Evolutionary conservation across 2,797 vertebrate species (phyloP).

Genomic region (Monodelphis domestica): DNA sequence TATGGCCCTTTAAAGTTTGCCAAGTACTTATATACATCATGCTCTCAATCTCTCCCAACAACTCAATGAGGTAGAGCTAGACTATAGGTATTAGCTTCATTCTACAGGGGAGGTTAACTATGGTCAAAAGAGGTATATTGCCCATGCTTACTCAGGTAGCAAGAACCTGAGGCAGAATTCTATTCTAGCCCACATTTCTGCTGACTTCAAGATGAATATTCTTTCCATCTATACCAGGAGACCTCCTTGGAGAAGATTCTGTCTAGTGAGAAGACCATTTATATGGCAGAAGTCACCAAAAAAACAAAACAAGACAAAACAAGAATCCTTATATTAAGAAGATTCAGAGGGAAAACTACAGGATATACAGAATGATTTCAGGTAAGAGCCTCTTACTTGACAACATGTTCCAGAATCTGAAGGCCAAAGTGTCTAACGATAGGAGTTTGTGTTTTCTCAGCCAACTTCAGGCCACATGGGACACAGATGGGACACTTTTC

Average conservation of each 20-base stretch:
- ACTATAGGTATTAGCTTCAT: neutral
- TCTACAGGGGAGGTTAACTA: conserved; percentile 27
- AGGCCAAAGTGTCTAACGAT: conserved; percentile 97
- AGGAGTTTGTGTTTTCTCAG: conserved; percentile 92
- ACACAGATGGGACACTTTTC: conserved; percentile 94
- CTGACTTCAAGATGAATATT: conserved; percentile 8
- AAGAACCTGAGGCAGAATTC: neutral
- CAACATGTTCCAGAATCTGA: conserved; percentile 97
- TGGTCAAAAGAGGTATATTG: conserved; percentile 21
- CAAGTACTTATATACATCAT: neutral
- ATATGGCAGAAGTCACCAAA: conserved; percentile 14
- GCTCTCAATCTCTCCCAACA: neutral
- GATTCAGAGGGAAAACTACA: neutral
- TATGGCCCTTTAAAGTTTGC: neutral
- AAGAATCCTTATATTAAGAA: neutral
- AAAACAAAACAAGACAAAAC: too few species aligned
- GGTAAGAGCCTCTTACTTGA: conserved; percentile 91
- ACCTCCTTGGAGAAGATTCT: neutral
- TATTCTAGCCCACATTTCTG: neutral
- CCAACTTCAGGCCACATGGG: conserved; percentile 93
- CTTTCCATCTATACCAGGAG: neutral
- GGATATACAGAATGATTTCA: neutral
- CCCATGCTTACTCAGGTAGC: neutral
- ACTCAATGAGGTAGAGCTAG: neutral
- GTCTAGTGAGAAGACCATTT: conserved; percentile 26